Conservation (phyloP, 2,797 vertebrate species). For the Pelobates cultripes region DNA sequence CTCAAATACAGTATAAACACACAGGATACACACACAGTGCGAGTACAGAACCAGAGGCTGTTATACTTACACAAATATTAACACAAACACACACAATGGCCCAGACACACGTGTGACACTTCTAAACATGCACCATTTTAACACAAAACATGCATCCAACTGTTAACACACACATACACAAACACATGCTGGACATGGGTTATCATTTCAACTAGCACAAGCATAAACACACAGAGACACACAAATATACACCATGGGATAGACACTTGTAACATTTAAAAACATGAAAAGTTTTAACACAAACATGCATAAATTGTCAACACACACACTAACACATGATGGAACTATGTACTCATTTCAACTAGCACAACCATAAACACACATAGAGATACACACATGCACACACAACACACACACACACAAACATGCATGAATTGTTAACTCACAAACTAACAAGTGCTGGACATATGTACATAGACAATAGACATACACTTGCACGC, state of each 20-base stretch:
- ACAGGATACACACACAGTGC: too few species aligned
- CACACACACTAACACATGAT: too few species aligned
- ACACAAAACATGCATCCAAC: too few species aligned
- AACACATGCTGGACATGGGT: too few species aligned
- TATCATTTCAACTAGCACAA: too few species aligned
- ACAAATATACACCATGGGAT: neutral
- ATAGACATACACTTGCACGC: neutral
- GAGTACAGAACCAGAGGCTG: too few species aligned
- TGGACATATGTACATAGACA: neutral
- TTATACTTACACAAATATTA: too few species aligned
- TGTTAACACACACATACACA: too few species aligned
- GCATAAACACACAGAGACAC: constrained; percentile 7
- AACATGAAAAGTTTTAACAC: constrained; percentile 14
- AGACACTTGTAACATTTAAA: neutral
- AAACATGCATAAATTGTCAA: neutral
- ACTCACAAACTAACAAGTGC: neutral
- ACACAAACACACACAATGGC: too few species aligned
- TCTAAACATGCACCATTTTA: too few species aligned
- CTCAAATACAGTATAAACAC: too few species aligned
- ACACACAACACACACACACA: neutral
- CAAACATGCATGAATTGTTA: neutral
- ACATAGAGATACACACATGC: neutral
- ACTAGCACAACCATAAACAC: neutral
- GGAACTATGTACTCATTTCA: neutral
- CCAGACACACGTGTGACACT: too few species aligned